phyloP scores from a whole-genome alignment of 2,113 vertebrate species.

The Jaculus jaculus region DNA sequence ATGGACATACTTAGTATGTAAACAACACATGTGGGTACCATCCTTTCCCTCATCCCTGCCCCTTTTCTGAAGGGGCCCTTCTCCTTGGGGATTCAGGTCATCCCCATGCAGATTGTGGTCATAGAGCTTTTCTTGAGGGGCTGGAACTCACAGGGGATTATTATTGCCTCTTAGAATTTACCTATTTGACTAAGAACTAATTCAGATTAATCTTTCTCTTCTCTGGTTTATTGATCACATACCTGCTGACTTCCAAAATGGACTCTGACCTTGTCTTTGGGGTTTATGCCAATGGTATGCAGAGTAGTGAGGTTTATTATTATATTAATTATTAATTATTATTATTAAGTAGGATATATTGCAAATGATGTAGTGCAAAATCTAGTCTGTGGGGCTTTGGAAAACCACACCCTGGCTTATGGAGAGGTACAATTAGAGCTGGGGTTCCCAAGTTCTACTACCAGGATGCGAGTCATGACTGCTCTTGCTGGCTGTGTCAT shows the following conservation, averaged over 20 bases:
- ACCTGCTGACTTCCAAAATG: background rate
- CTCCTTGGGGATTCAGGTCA: no score
- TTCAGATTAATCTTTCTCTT: constrained; percentile 15
- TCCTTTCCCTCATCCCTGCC: no score
- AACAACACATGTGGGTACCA: no score
- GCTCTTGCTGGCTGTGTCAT: no score
- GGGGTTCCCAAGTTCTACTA: no score
- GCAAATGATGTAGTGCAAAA: background rate
- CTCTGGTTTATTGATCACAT: background rate
- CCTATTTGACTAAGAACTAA: background rate
- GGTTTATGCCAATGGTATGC: background rate
- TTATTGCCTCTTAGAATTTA: background rate
- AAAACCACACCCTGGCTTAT: background rate
- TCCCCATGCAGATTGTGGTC: no score
- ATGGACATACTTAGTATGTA: no score
- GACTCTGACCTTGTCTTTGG: background rate
- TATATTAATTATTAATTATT: no score
- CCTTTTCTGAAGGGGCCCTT: no score
- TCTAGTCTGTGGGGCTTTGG: background rate
- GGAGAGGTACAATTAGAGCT: background rate
- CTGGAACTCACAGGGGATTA: background rate
- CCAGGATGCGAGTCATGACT: no score
- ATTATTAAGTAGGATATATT: background rate
- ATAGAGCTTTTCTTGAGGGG: background rate
- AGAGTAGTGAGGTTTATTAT: background rate